phyloP scores from a whole-genome alignment of 2,888 invertebrate species.

The Athetis lepigone region DNA sequence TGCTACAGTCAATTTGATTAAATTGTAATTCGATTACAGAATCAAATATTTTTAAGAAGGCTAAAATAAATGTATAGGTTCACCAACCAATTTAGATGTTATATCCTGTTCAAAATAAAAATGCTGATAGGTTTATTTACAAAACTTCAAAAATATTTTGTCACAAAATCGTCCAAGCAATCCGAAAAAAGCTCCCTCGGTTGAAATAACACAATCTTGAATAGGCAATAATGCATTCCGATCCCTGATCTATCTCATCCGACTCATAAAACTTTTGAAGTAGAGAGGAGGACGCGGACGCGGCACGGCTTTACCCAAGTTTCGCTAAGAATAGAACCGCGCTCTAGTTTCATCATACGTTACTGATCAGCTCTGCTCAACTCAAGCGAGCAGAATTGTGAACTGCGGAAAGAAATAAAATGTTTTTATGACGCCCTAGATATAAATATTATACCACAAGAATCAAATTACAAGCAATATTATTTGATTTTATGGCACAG shows the following conservation, averaged over 20 bases:
- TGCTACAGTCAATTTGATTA: neutral
- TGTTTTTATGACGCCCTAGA: slow-evolving; percentile 7
- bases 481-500: slow-evolving; percentile 4
- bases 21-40: slow-evolving; percentile 1
- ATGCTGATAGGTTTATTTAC: slow-evolving; percentile 15
- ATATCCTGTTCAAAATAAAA: slow-evolving; percentile 9
- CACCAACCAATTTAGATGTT: slow-evolving; percentile 2
- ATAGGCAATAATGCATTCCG: slow-evolving; percentile 85
- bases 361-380: slow-evolving; percentile 52
- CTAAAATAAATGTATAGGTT: neutral
- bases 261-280: slow-evolving; percentile 84
- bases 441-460: slow-evolving; percentile 14
- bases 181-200: slow-evolving; percentile 47
- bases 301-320: slow-evolving; percentile 78
- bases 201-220: slow-evolving; percentile 79
- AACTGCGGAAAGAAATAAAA: slow-evolving; percentile 39
- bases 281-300: slow-evolving; percentile 73
- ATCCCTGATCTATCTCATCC: slow-evolving; percentile 83
- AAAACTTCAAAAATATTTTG: slow-evolving; percentile 22
- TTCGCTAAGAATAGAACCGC: slow-evolving; percentile 72
- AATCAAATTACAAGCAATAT: slow-evolving; percentile 17
- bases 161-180: slow-evolving; percentile 23
- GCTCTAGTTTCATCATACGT: slow-evolving; percentile 67
- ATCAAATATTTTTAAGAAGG: neutral
- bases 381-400: slow-evolving; percentile 30